Conservation (phyloP, 2,797 vertebrate genomes). For the Amblyopsis hoosieri region DNA sequence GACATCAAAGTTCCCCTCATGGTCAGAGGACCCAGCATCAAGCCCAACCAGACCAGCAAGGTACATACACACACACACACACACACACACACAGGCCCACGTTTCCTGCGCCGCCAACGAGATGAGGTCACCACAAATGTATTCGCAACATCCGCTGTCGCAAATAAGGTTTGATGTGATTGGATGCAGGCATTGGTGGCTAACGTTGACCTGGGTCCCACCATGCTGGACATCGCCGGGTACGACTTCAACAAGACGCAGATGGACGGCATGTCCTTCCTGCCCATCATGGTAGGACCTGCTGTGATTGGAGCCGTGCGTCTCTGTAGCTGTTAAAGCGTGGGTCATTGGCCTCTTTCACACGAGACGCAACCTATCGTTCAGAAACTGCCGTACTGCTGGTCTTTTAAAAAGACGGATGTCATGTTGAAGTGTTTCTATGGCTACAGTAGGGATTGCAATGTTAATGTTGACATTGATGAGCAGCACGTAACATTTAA, state of each 20-base stretch:
- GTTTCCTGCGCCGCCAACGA: no score
- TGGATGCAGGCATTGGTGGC: slow-evolving; percentile 86
- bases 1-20: slow-evolving; percentile 95
- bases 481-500: no score
- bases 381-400: no score
- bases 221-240: slow-evolving; percentile 94
- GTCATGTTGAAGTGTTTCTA: no score
- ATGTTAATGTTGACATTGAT: no score
- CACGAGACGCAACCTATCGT: no score
- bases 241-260: slow-evolving; percentile 87
- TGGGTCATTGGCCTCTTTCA: no score
- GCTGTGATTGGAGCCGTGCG: neutral
- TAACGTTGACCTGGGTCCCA: slow-evolving; percentile 95
- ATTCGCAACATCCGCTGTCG: neutral
- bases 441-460: no score
- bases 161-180: neutral
- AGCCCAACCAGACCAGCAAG: slow-evolving; percentile 91
- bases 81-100: slow-evolving; percentile 13
- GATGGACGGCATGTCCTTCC: slow-evolving; percentile 94
- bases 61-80: slow-evolving; percentile 59
- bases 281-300: slow-evolving; percentile 85
- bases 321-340: neutral
- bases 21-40: slow-evolving; percentile 92
- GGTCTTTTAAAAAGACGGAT: no score
- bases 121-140: no score